Percentiles rank a stretch among this genome's conserved stretches.
Evolutionary conservation across 2,797 vertebrate species (phyloP).

Genomic region (Poeciliopsis paucimaculata): DNA sequence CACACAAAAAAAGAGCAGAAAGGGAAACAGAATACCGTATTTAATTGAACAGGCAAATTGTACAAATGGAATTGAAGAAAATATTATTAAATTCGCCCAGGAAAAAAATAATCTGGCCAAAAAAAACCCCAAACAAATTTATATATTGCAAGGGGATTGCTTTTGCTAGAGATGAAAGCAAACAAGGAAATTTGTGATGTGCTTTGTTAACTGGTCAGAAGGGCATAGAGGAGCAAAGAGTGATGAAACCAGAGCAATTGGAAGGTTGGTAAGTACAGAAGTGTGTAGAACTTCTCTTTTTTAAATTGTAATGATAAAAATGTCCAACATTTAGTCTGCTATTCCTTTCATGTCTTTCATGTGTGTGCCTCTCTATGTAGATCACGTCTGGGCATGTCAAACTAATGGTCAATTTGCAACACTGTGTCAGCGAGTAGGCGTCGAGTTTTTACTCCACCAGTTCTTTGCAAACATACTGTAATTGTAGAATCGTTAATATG

Average conservation of each 20-base stretch:
- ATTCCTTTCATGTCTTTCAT: constrained; percentile 37
- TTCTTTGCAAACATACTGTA: constrained; percentile 33
- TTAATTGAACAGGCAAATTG: neutral
- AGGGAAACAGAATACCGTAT: neutral
- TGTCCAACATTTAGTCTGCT: constrained; percentile 10
- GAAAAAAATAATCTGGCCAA: neutral
- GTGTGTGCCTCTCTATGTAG: constrained; percentile 19
- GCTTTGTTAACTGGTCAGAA: constrained; percentile 31
- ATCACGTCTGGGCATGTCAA: constrained; percentile 32
- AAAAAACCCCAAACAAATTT: neutral
- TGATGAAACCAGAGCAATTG: constrained; percentile 27
- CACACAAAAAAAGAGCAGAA: neutral
- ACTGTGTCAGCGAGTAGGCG: constrained; percentile 35
- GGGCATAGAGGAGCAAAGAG: constrained; percentile 26
- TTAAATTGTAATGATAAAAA: neutral
- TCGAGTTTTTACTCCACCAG: constrained; percentile 18
- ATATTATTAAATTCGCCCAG: neutral
- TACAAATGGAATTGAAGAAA: neutral
- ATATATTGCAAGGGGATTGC: neutral
- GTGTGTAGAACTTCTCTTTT: constrained; percentile 10
- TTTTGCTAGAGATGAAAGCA: constrained; percentile 11
- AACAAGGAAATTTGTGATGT: constrained; percentile 20
- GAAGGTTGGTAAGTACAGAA: constrained; percentile 34
- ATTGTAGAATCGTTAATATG: constrained; percentile 51
- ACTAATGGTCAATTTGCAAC: constrained; percentile 56